Evolutionary conservation across 2,113 vertebrate genomes (phyloP).

Genomic region (Nipponia nippon): DNA sequence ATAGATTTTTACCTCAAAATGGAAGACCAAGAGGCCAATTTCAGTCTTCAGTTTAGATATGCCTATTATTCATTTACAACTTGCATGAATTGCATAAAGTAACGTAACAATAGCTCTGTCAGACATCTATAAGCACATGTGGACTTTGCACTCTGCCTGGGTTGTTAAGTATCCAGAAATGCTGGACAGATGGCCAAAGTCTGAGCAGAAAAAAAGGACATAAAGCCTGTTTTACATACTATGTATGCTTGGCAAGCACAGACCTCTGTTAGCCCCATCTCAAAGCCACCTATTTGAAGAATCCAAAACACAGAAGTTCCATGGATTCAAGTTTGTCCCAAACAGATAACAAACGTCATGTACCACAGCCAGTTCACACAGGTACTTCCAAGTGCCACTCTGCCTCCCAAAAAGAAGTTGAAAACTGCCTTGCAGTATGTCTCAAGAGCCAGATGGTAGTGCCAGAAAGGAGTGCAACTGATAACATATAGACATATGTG

Average conservation of each 20-base stretch:
- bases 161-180: not conserved
- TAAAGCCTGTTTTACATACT: not conserved
- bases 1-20: not conserved
- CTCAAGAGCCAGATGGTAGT: not conserved
- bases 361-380: rapidly evolving
- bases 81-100: not conserved
- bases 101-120: not conserved
- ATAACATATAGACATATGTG: not conserved
- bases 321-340: not conserved
- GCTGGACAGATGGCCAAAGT: not conserved
- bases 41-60: not conserved
- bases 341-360: not conserved
- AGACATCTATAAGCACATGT: not conserved
- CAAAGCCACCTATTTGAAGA: not conserved
- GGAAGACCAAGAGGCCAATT: not conserved
- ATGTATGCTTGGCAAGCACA: not conserved
- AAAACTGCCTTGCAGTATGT: rapidly evolving
- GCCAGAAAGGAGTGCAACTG: not conserved
- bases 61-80: not conserved
- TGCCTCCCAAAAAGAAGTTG: not conserved
- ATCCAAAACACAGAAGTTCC: not conserved
- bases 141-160: not conserved
- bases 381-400: not conserved
- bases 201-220: not conserved
- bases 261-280: not conserved